Base-by-base conservation (phyloP, 2,888 invertebrate genomes). In the Scaptomyza cyrtandrae region DNA sequence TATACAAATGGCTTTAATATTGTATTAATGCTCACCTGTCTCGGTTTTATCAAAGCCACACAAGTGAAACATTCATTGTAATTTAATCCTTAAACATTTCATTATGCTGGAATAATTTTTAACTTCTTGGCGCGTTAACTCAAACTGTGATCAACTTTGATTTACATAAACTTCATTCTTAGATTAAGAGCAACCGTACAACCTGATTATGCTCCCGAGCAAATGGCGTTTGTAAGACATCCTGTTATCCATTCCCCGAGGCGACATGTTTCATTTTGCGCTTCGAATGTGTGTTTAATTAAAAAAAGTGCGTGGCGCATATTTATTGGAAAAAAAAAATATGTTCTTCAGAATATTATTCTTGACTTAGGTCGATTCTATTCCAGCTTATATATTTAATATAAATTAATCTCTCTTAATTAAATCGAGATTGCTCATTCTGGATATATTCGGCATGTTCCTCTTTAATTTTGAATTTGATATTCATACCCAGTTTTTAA, bases 281-380 rank as follows among this genome's bases (percentile, higher is more conserved):
- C 44, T 63, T 57, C 55, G 29, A 53, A 56, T 46, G 50, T 50
- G 48, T 27, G 50, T 72, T 79, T 84, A 89, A 89, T 86, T 79
- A 86, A 77, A 85, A n/a, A 39, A 80, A 75, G 68, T 54, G 62
- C 29, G 57, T 39, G 44, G 29, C 70, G 64, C 52, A 35, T 60
- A 75, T 79, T 72, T 75, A 80, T 81, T 78, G 78, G 75, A 65
- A n/a, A n/a, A n/a, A n/a, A n/a, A n/a, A 24, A 24, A 24, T 24
- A 24, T 24, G 3, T 24, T 24, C 24, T 3, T 24, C 24, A 3
- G 24, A 24, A 2, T 24, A 24, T 24, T 24, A 24, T 1, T 24
- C 24, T 24, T 24, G 24, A 24, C n/a, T 24, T 24, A 24, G 3
- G 24, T 24, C 24, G 24, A 24, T 24, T 24, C 24, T 24, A 24